phyloP scores from a whole-genome alignment of 2,113 vertebrate genomes.

The Rhynchomys soricoides region DNA sequence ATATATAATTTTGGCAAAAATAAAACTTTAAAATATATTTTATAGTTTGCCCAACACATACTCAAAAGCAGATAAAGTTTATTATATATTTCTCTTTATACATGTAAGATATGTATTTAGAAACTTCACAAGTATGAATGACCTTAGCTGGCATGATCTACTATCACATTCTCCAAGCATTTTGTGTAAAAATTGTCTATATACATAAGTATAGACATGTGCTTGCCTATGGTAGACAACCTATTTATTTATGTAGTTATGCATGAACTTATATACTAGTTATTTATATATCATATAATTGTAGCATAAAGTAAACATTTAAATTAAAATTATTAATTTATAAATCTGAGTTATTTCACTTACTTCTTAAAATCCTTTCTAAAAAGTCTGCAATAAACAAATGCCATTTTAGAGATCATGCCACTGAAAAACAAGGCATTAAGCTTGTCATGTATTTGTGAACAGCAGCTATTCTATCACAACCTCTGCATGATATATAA shows the following conservation, averaged over 20 bases:
- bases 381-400: neutral
- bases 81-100: neutral
- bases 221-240: neutral
- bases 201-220: neutral
- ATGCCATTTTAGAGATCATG: neutral
- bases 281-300: neutral
- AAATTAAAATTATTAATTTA: neutral
- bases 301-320: neutral
- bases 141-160: neutral
- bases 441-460: neutral
- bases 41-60: neutral
- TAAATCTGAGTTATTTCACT: neutral
- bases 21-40: neutral
- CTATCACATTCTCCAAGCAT: neutral
- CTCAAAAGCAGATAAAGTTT: neutral
- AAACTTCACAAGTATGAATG: neutral
- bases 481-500: neutral
- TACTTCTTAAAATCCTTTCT: neutral
- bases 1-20: constrained; percentile 1
- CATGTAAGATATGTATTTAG: neutral
- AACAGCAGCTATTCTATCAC: neutral
- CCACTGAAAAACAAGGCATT: neutral
- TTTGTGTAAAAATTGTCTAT: neutral
- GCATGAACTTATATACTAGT: neutral
- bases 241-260: neutral